Conservation (phyloP, 2,113 vertebrate genomes). For the Perca fluviatilis region DNA sequence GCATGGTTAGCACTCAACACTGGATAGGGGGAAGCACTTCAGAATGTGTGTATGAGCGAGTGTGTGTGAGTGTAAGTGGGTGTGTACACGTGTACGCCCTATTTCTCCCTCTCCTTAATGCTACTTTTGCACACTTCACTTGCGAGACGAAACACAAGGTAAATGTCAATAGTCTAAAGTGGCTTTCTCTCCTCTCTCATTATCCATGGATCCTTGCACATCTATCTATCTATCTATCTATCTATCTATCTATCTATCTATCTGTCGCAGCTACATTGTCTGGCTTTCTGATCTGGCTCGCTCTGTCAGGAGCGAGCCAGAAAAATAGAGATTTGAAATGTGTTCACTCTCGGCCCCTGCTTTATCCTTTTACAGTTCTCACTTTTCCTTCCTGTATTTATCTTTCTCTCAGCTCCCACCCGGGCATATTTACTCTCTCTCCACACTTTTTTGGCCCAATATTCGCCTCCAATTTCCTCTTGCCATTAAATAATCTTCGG, state of each 20-base stretch:
- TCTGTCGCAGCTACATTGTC: not conserved
- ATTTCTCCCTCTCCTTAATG: constrained; percentile 30
- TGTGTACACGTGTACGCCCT: constrained; percentile 24
- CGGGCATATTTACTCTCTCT: not conserved
- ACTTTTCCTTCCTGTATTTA: not conserved
- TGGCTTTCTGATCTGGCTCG: no score
- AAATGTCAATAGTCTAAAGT: constrained; percentile 66
- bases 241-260: not conserved
- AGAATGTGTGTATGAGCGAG: not conserved
- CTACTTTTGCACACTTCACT: constrained; percentile 57
- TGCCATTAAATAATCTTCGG: constrained; percentile 43
- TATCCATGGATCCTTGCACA: not conserved
- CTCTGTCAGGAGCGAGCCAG: not conserved
- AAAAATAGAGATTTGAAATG: not conserved
- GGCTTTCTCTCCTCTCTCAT: constrained; percentile 30
- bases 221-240: not conserved
- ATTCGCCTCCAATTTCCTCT: constrained; percentile 9
- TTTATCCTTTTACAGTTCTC: not conserved
- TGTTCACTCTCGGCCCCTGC: not conserved
- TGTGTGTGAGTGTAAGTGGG: constrained; percentile 5
- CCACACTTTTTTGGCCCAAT: not conserved
- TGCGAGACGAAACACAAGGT: constrained; percentile 54
- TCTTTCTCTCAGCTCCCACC: not conserved
- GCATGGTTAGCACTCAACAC: constrained; percentile 27
- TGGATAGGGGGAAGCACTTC: constrained; percentile 54